Evolutionary conservation across 2,888 invertebrate species (phyloP), one percentile per base, ranked within the genome.

Genomic region (Galerucella pusilla): DNA sequence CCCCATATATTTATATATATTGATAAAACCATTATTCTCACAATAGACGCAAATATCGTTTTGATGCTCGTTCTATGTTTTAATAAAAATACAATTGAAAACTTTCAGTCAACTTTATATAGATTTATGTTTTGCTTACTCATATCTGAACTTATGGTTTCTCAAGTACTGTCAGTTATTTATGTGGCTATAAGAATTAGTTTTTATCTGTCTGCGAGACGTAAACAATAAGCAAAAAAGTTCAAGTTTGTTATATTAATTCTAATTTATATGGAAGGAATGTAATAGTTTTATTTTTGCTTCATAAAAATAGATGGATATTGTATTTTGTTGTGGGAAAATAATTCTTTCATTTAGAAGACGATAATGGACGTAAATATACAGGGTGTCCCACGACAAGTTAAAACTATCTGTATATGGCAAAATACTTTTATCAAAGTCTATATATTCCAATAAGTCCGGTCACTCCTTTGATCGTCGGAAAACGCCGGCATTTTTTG

Each of bases 141-240:
- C 25, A 25, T 25, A 59, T 59, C 11, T 16, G 2, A 59, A 59
- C 59, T 16, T 59, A 59, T 16, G 9, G 59, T 59, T 59, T 25
- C 25, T 59, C 7, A 3, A 59, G 7, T 59, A 59, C 2, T 59
- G 59, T 59, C 25, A 12, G 59, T 25, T 59, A 59, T 59, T 25
- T 59, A 59, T 59, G 59, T 25, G 12, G 59, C 59, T 25, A 16
- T 59, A 11, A 25, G 20, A 12, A 59, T 25, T 6, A 59, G 25
- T 59, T 59, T 59, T 59, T 59, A 6, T 25, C 59, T 16, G 59
- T 59, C 59, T 59, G 59, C n/a, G 12, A 59, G n/a, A 11, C 59
- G 12, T 35, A 35, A 35, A 59, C 3, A 1, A 57, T 11, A 57
- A 16, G 57, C 9, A 57, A 57, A 57, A n/a, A 57, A 16, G 5